Percentiles rank a stretch among this genome's conserved stretches.
Conservation (phyloP, 2,888 invertebrate species). For the Metopia argyrocephala region DNA sequence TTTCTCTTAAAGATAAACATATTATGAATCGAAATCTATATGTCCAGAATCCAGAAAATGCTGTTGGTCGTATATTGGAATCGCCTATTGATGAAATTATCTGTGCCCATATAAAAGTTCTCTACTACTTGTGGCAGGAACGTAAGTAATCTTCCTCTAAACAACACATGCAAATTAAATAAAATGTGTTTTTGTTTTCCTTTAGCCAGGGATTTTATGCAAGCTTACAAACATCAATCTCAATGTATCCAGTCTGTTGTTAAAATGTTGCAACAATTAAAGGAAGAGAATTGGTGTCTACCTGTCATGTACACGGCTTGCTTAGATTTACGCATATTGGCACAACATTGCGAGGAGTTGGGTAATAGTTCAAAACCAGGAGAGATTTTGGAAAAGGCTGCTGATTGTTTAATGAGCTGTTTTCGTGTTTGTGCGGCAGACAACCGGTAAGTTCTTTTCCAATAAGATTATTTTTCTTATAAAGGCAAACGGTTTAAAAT, state of each 20-base stretch:
- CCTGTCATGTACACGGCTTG: slow-evolving; percentile 94
- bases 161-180: background rate
- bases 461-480: no score
- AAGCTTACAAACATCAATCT: slow-evolving; percentile 89
- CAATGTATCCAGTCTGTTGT: slow-evolving; percentile 87
- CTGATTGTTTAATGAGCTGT: slow-evolving; percentile 94
- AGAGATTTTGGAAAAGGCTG: slow-evolving; percentile 89
- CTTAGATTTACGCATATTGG: slow-evolving; percentile 91
- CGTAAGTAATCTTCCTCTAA: slow-evolving; percentile 76
- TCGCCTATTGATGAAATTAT: slow-evolving; percentile 88
- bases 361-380: slow-evolving; percentile 79
- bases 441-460: slow-evolving; percentile 86
- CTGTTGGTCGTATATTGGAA: slow-evolving; percentile 85
- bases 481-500: no score
- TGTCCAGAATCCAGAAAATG: slow-evolving; percentile 84
- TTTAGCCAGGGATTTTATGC: slow-evolving; percentile 80
- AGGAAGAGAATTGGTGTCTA: slow-evolving; percentile 98
- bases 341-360: slow-evolving; percentile 86
- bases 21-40: slow-evolving; percentile 84
- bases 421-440: slow-evolving; percentile 97
- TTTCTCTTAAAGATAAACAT: slow-evolving; percentile 86
- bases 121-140: slow-evolving; percentile 78
- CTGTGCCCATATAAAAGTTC: slow-evolving; percentile 85
- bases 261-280: slow-evolving; percentile 90
- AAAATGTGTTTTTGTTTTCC: slow-evolving; percentile 8